Base-by-base conservation (phyloP, 2,113 vertebrate genomes). In the Dunckerocampus dactyliophorus region DNA sequence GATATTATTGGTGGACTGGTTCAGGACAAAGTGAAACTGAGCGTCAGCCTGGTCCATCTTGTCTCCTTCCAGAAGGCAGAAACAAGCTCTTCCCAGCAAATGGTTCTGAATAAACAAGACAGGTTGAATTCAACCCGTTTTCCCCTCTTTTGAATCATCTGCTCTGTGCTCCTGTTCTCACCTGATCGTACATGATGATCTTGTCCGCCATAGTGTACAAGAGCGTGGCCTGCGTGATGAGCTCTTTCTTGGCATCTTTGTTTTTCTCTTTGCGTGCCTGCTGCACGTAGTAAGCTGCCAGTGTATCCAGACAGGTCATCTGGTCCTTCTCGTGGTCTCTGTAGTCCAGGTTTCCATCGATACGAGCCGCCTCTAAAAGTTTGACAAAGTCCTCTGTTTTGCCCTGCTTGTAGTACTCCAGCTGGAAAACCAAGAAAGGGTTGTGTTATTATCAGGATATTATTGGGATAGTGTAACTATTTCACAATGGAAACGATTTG, bases 161-260 rank as follows among this genome's bases (percentile, higher is more conserved):
- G 6, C 21, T 47, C 8, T 11, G 48, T 31, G 4, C 17, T 47
- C 9, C 21, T 20, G 17, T 48, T 10, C 82, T 91, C 89, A 98
- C 96, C 95, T 99, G 97, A 84, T 99, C 97, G 3, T 99, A 99
- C 97, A 99, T 99, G 79, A 99, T 99, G 87, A 99, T 98, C 89
- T 99, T 99, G 85, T 99, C 97, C 51, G 97, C 97, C 97, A 99
- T 99, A 0, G 97, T 99, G 67, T 99, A 99, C 22, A 99, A 82
- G 56, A 99, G 88, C 5, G 97, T 99, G 66, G 97, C 96, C 85
- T 99, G 97, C 0, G 96, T 99, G 73, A 99, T 98, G 67, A 98
- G 94, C 80, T 99, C 97, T 76, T 99, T 99, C 85, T 99, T 99
- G 74, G 95, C 94, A 89, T 99, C 97, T 84, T 98, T 98, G 84